Evolutionary conservation across 2,797 vertebrate genomes (phyloP), one percentile per base, ranked within the genome.

Genomic region (Cichlasoma orientale): DNA sequence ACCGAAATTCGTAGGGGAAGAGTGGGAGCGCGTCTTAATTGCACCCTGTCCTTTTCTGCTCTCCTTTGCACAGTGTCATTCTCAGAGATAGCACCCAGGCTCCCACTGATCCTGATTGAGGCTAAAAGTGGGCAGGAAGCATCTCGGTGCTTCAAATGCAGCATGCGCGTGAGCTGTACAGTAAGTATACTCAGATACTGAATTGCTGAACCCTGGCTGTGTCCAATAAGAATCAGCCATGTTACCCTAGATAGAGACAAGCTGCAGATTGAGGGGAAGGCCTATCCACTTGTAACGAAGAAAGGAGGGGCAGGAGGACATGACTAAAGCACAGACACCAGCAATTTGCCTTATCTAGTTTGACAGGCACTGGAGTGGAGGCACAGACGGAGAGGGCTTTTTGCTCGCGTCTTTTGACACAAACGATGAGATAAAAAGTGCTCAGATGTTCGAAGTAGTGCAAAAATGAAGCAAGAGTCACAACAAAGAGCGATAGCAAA

Each of bases 301-400:
- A 84, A 84, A 84, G 83, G 80, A 85, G 82, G 78, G 86, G 84
- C 82, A 88, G 79, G 78, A 82, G 79, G 88, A 93, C 91, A 89
- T 69, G 88, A 90, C 90, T 89, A 83, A 88, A 86, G 86, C 89
- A 87, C 89, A 91, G 88, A 92, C 89, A 92, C 88, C 91, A 75
- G 90, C 91, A 91, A 91, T 93, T 93, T 93, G 90, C 89, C 88
- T 93, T 93, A 94, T 95, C 92, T 89, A 29, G 78, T 86, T 55
- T 83, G 89, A 93, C 90, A 93, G 92, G 88, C 86, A 86, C 71
- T 74, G 82, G 86, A 89, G 83, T 61, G 77, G 66, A 75, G 70
- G 79, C 71, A 82, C 71, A 79, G 81, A 87, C 8, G 25, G 75
- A 80, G 78, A 69, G 50, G 9, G 79, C 72, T 75, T 83, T 79